A percentile compares a stretch with the other conserved stretches of the same genome.
phyloP scores from a whole-genome alignment of 2,888 invertebrate genomes.

The Cepaea hortensis region DNA sequence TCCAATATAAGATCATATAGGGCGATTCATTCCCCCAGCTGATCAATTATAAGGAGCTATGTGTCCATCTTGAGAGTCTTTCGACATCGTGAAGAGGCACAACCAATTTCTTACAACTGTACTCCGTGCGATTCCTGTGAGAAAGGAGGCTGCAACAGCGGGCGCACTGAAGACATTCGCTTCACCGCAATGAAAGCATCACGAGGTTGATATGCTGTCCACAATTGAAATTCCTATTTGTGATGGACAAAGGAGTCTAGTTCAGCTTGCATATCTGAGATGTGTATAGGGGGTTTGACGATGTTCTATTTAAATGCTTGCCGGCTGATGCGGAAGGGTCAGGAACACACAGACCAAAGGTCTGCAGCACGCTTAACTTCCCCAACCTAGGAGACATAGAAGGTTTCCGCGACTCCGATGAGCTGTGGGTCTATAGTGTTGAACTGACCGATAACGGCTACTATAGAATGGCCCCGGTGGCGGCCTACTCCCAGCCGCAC shows the following conservation, averaged over 20 bases:
- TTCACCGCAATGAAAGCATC: neutral
- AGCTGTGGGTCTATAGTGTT: too few relatives aligned
- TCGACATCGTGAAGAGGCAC: neutral
- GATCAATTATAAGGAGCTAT: neutral
- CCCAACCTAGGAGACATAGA: too few relatives aligned
- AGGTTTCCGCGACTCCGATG: too few relatives aligned
- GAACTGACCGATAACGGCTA: too few relatives aligned
- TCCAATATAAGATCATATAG: too few relatives aligned
- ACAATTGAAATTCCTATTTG: neutral
- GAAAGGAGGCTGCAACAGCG: neutral
- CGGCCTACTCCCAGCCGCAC: too few relatives aligned
- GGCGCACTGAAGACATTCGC: neutral
- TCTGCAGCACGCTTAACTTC: too few relatives aligned
- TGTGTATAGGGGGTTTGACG: neutral
- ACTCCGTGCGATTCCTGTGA: neutral
- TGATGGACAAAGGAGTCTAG: neutral
- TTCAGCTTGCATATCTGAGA: neutral
- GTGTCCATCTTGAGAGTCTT: conserved; percentile 3
- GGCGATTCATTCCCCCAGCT: neutral
- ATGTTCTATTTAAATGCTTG: neutral
- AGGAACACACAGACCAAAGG: neutral
- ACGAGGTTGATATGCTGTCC: neutral
- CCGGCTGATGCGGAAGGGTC: neutral
- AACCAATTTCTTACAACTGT: neutral
- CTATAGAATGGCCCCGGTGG: too few relatives aligned